phyloP scores from a whole-genome alignment of 2,888 invertebrate species.

The Eilema caniola region DNA sequence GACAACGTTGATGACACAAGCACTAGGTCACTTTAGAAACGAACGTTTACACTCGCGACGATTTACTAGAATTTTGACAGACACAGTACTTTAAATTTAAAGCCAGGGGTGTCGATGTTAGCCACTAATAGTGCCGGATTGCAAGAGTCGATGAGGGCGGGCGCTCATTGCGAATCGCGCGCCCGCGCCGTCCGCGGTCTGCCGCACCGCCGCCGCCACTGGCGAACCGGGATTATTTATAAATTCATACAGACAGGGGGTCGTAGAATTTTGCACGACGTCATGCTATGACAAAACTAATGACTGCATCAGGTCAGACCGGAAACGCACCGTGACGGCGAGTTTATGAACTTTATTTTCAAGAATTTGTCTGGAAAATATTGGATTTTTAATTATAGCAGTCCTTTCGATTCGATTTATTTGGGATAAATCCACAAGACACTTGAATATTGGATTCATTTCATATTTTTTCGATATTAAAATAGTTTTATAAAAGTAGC shows the following conservation, averaged over 20 bases:
- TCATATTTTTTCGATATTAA: too few species aligned
- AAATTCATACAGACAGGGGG: constrained; percentile 85
- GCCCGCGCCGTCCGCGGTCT: constrained; percentile 87
- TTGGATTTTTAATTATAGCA: not conserved
- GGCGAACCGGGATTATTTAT: constrained; percentile 85
- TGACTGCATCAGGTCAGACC: constrained; percentile 74
- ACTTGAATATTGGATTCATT: too few species aligned
- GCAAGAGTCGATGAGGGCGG: constrained; percentile 77
- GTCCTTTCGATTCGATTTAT: too few species aligned
- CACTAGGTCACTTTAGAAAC: constrained; percentile 53
- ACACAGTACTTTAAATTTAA: constrained; percentile 31
- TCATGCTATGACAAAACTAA: constrained; percentile 75
- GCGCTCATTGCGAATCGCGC: constrained; percentile 76
- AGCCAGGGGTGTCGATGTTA: constrained; percentile 34
- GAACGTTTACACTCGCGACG: constrained; percentile 55
- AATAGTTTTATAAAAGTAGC: not conserved
- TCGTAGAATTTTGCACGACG: constrained; percentile 84
- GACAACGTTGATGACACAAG: constrained; percentile 42
- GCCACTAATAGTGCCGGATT: constrained; percentile 58
- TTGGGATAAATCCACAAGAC: too few species aligned
- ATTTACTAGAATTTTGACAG: constrained; percentile 29
- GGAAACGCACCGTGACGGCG: constrained; percentile 63
- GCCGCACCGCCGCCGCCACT: constrained; percentile 85
- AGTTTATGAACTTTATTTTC: constrained; percentile 21
- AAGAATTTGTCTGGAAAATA: not conserved